Evolutionary conservation across 2,888 invertebrate genomes (phyloP).

Genomic region (Lycaena phlaeas): DNA sequence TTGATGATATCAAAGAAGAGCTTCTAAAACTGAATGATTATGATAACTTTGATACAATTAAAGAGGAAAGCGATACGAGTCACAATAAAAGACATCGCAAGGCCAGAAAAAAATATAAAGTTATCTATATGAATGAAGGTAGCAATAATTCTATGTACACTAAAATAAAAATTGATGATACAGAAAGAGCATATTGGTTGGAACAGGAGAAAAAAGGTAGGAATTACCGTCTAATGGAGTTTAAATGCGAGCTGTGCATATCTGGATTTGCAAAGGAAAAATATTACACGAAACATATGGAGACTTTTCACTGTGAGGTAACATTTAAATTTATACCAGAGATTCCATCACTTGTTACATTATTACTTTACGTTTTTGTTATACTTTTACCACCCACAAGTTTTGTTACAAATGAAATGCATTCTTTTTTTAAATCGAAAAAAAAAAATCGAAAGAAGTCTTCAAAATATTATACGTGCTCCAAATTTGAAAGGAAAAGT

Average conservation of each 20-base stretch:
- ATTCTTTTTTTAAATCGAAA: too few relatives aligned
- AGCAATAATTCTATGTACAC: neutral
- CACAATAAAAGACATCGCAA: conserved; percentile 18
- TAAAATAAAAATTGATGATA: conserved; percentile 28
- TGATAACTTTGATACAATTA: neutral
- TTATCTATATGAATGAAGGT: conserved; percentile 9
- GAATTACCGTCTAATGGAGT: conserved; percentile 19
- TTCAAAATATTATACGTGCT: too few relatives aligned
- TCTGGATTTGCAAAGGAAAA: conserved; percentile 25
- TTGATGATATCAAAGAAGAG: conserved; percentile 11
- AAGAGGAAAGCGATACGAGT: conserved; percentile 22
- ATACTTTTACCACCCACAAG: too few relatives aligned
- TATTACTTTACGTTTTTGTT: too few relatives aligned
- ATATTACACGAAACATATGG: conserved; percentile 29
- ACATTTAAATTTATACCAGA: neutral
- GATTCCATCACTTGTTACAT: too few relatives aligned
- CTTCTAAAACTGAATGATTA: conserved; percentile 30
- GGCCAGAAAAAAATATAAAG: conserved; percentile 10
- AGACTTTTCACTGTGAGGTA: conserved; percentile 31
- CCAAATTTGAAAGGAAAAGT: too few relatives aligned
- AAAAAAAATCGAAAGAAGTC: too few relatives aligned
- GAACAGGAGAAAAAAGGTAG: conserved; percentile 18
- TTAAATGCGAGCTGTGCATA: conserved; percentile 38
- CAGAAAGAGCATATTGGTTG: conserved; percentile 25
- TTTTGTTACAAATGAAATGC: too few relatives aligned